phyloP scores from a whole-genome alignment of 2,113 vertebrate genomes.

The Gavialis gangeticus region DNA sequence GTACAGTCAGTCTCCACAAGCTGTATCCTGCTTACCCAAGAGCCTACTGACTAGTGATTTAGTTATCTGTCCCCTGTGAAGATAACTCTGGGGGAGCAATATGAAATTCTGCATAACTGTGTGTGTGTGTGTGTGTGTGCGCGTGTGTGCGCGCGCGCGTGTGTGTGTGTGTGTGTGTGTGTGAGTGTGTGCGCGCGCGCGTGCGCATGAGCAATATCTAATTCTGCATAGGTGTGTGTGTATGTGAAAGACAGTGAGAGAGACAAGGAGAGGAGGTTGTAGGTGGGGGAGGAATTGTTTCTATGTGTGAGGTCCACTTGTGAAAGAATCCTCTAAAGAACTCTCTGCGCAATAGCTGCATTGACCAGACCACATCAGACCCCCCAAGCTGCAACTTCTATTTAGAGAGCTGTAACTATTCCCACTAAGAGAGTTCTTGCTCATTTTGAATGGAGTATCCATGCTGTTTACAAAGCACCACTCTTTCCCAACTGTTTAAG shows the following conservation, averaged over 20 bases:
- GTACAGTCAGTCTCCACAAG: neutral
- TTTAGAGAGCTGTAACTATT: neutral
- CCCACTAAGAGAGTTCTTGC: neutral
- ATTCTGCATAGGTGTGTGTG: neutral
- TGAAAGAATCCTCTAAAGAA: neutral
- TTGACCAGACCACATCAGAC: neutral
- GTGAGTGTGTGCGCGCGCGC: too few relatives aligned
- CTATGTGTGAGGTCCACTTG: neutral
- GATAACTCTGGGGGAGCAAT: neutral
- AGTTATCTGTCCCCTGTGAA: neutral
- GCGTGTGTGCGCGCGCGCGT: too few relatives aligned
- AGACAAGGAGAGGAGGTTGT: neutral
- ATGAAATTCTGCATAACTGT: neutral
- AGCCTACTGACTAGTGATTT: fast-evolving
- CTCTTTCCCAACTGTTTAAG: neutral
- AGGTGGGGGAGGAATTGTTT: neutral
- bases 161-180: neutral
- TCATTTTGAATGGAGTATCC: neutral
- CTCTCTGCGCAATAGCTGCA: neutral
- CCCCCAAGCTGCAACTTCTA: neutral
- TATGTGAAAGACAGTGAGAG: neutral
- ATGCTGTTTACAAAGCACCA: neutral
- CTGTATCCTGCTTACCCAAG: neutral
- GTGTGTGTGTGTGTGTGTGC: too few relatives aligned
- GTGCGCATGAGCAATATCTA: neutral